A percentile compares a stretch with the other conserved stretches of the same genome.
phyloP scores from a whole-genome alignment of 2,888 invertebrate genomes.

The Euproctis similis region DNA sequence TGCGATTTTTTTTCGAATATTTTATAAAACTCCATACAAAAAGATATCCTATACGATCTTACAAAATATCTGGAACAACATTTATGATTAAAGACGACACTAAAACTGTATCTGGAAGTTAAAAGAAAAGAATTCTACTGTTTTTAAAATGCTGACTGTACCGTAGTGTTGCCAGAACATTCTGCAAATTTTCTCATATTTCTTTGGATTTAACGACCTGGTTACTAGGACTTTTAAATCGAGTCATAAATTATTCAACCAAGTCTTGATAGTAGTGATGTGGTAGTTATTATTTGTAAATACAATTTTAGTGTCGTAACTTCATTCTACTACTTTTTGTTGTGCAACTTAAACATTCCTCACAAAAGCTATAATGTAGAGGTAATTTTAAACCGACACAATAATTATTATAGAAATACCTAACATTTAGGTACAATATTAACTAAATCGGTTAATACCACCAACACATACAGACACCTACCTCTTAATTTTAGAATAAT shows the following conservation, averaged over 20 bases:
- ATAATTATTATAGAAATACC: constrained; percentile 72
- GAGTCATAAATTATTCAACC: no score
- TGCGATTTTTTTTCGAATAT: constrained; percentile 10
- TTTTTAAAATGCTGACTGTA: no score
- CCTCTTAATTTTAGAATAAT: constrained; percentile 68
- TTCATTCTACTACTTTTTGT: constrained; percentile 65
- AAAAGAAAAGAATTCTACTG: no score
- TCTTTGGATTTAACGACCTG: no score
- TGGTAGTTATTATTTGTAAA: constrained; percentile 8
- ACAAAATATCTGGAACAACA: constrained; percentile 73
- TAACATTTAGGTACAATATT: constrained; percentile 64
- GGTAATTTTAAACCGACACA: constrained; percentile 72
- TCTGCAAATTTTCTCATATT: no score
- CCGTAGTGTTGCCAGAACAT: no score
- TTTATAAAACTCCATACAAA: constrained; percentile 48
- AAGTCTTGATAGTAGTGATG: no score
- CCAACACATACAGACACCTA: constrained; percentile 69
- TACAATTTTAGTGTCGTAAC: constrained; percentile 43
- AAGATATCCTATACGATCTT: constrained; percentile 45
- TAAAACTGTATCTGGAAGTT: constrained; percentile 38
- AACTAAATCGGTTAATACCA: constrained; percentile 70
- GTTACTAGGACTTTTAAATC: no score
- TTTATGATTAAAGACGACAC: constrained; percentile 59
- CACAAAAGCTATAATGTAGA: constrained; percentile 70
- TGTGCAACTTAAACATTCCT: constrained; percentile 66